phyloP scores from a whole-genome alignment of 2,113 vertebrate genomes.

The Campylomormyrus tamandua region DNA sequence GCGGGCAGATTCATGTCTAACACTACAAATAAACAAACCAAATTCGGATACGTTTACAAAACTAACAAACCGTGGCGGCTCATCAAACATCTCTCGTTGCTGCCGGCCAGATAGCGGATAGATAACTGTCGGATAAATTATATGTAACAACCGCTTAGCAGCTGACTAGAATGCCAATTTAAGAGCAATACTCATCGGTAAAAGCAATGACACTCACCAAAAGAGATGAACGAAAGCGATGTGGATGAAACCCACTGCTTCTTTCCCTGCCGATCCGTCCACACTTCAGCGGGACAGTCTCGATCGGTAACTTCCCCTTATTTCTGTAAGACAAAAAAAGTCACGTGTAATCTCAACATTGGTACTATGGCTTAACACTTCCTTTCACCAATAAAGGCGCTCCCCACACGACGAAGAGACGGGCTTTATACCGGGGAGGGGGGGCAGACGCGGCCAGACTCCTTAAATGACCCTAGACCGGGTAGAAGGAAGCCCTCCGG shows the following conservation, averaged over 20 bases:
- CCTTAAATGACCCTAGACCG: not conserved
- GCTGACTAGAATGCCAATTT: not conserved
- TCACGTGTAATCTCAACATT: not conserved
- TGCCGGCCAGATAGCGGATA: not conserved
- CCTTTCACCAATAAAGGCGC: not conserved
- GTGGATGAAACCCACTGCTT: not conserved
- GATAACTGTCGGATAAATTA: not conserved
- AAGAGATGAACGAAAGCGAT: not conserved
- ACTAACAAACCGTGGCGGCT: not conserved
- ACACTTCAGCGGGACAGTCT: not conserved
- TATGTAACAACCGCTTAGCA: not conserved
- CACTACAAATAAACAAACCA: not conserved
- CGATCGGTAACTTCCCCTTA: not conserved
- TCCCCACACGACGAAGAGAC: not conserved
- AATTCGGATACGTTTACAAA: not conserved
- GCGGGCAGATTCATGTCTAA: not conserved
- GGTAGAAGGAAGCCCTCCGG: not conserved
- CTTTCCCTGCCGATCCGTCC: not conserved
- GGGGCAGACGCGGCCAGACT: not conserved
- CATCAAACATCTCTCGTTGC: not conserved
- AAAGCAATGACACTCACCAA: not conserved
- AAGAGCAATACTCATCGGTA: not conserved
- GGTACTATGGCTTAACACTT: not conserved
- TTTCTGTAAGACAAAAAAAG: not conserved
- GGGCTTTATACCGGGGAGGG: not conserved